Evolutionary conservation across 2,113 vertebrate genomes (phyloP), one percentile per base, ranked within the genome.

Genomic region (Pollachius pollachius): DNA sequence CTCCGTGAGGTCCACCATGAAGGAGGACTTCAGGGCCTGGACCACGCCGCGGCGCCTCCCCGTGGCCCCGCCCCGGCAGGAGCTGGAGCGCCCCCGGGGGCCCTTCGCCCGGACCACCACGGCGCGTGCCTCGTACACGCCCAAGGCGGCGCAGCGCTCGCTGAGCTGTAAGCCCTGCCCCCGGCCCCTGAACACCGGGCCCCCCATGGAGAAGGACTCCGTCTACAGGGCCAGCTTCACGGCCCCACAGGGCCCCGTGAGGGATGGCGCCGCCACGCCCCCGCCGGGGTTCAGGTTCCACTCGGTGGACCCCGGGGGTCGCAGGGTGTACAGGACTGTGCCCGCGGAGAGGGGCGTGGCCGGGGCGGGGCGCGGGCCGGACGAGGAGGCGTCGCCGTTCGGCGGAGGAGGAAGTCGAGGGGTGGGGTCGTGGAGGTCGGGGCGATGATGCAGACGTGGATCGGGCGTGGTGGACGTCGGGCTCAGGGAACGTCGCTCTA

Each of bases 11-110:
- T 90, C 90, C 1, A 65, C 81, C 56, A 92, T 80, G 84, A 91
- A 79, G 19, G 85, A 91, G 0, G 85, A 90, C 34, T 91, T 83
- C 62, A 89, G 85, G 69, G 75, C 64, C 4, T 92, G 91, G 90
- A 12, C 71, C 0, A 65, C 19, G 0, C 56, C 13, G 0, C 76
- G 13, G 1, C 13, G 13, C 2, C 19, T 80, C 23, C 66, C 81
- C 1, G 15, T 76, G 17, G 57, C 23, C 34, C 81, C 54, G 2
- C 0, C 17, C 30, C 30, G 1, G 4, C 23, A 37, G 0, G 69
- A 87, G 2, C 15, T 85, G 15, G 75, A 7, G 48, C 18, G 79
- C 13, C 57, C 87, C 17, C 27, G 1, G 0, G 85, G 85, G 57
- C 58, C 75, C 15, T 67, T 81, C 64, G 87, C 89, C 23, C 84